These are phyloP conservation scores for Chromis chromis DNA, from an alignment of 2,797 vertebrate genomes.

Conservation along the genomic window DNA sequence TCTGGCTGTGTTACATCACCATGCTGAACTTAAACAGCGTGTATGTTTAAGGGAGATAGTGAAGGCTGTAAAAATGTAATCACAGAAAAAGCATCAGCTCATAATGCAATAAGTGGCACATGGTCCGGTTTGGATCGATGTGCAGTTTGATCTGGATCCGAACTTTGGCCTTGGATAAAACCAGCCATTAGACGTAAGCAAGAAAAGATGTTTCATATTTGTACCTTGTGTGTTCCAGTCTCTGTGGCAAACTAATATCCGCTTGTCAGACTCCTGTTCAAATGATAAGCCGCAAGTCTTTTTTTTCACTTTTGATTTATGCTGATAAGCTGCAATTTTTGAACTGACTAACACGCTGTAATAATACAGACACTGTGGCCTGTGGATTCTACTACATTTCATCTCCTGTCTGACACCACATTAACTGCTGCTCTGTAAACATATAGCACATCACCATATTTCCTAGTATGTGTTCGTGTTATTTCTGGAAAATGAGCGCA, in stretches of 20 bases:
- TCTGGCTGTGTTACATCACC: not conserved
- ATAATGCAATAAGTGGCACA: not conserved
- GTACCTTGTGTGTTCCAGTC: conserved; percentile 45
- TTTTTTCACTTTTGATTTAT: conserved; percentile 28
- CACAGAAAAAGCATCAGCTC: not conserved
- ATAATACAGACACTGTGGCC: conserved; percentile 51
- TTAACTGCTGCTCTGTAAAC: conserved; percentile 51
- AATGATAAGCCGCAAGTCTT: conserved; percentile 39
- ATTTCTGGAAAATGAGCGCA: conserved; percentile 43
- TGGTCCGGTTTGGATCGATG: conserved; percentile 14
- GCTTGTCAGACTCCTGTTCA: conserved; percentile 44
- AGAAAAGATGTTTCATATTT: conserved; percentile 34
- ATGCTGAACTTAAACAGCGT: not conserved
- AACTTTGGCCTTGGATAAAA: conserved; percentile 29
- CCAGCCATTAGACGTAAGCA: conserved; percentile 15
- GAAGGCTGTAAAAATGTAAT: conserved; percentile 1
- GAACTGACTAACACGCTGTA: conserved; percentile 19
- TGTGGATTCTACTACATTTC: conserved; percentile 46
- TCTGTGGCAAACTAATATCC: conserved; percentile 57
- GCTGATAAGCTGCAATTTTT: conserved; percentile 38
- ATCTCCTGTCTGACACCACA: conserved; percentile 29
- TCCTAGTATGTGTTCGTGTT: conserved; percentile 42
- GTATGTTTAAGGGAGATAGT: not conserved
- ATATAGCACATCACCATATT: conserved; percentile 48
- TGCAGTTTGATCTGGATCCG: conserved; percentile 16